Base-by-base conservation (phyloP, 2,888 invertebrate species). In the Augochlorella aurata region DNA sequence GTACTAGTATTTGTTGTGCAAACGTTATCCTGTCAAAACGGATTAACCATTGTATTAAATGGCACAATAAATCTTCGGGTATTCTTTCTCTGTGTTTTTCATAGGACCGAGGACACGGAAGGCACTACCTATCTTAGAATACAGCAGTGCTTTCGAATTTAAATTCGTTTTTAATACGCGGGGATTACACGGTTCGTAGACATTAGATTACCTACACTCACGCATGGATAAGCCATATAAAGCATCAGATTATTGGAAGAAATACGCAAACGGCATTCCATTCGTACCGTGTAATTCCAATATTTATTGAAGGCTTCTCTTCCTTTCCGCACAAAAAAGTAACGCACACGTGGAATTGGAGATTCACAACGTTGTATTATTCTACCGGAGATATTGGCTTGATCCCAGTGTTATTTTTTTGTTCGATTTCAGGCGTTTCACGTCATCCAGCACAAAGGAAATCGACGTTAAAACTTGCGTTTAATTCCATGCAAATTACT, bases 281-380 rank as follows among this genome's bases (percentile, higher is more conserved):
- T 52, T 77, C 74, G 71, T 77, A 76, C 74, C 74, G 12, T 29
- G 61, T 82, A 82, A 75, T 63, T 74, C 79, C 78, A 77, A 76
- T 85, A 85, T 85, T 85, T 85, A 85, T 85, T 61, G 79, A 79
- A 69, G 69, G 61, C 44, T 72, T 68, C 50, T 12, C 21, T 61
- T 63, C 24, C 38, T 44, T 45, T 24, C 58, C 7, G 5, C n/a
- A 16, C 49, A 2, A 47, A 18, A 69, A 68, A 16, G 9, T 54
- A 50, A 10, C n/a, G 50, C 44, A 24, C 2, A 3, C 5, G n/a
- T 10, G 1, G 63, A 29, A 68, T 49, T n/a, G 47, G 16, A 68
- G 58, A 29, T 63, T 54, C 24, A 24, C 66, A n/a, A 54, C 68
- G 61, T 12, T 21, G 1, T 18, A 16, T 54, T 44, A n/a, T 45